These are phyloP conservation scores for Spinus pinus DNA, from an alignment of 2,797 vertebrate genomes.

Conservation along the genomic window DNA sequence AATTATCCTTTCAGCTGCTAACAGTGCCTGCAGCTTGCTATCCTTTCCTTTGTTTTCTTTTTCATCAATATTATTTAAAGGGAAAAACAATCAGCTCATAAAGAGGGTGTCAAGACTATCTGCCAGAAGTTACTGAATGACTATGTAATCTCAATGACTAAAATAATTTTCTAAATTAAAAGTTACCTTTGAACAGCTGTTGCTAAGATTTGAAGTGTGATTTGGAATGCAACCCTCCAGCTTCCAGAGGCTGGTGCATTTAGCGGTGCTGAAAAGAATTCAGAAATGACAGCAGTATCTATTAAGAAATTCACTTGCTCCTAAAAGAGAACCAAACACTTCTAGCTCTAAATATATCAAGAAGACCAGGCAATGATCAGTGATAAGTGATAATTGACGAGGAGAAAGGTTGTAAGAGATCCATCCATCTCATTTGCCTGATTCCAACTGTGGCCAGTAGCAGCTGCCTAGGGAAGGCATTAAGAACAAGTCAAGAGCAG, in stretches of 20 bases:
- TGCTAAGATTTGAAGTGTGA: not conserved
- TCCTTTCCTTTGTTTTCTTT: not conserved
- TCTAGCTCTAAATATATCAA: not conserved
- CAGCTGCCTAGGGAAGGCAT: not conserved
- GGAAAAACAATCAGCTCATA: not conserved
- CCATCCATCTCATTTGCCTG: not conserved
- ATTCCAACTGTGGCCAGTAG: not conserved
- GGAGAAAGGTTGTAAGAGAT: not conserved
- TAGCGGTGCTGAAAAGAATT: not conserved
- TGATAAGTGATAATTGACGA: not conserved
- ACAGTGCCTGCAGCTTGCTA: not conserved
- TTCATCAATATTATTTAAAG: not conserved
- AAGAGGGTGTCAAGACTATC: not conserved
- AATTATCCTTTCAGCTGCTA: not conserved
- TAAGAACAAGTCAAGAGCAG: not conserved
- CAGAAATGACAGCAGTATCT: not conserved
- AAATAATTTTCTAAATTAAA: not conserved
- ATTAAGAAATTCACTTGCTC: not conserved
- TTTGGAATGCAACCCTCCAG: not conserved
- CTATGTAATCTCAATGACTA: not conserved
- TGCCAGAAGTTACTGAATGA: not conserved
- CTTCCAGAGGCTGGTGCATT: not conserved
- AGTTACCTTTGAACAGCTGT: not conserved
- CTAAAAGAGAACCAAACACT: not conserved
- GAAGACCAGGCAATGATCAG: not conserved